Conservation (phyloP, 2,113 vertebrate species). For the Cardinalis cardinalis region DNA sequence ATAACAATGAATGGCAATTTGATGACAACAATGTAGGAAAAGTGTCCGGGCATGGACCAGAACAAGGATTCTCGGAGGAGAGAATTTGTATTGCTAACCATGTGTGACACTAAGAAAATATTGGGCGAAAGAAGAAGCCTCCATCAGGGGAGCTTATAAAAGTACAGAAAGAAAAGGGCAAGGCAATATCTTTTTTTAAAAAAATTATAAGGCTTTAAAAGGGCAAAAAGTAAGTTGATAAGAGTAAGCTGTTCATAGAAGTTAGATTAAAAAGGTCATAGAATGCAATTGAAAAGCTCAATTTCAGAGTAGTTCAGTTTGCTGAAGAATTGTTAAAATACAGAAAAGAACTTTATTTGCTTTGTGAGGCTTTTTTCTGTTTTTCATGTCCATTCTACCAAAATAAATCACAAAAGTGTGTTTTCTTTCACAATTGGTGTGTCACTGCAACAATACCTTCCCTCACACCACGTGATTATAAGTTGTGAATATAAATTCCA, state of each 20-base stretch:
- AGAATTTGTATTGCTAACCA: neutral
- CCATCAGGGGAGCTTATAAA: neutral
- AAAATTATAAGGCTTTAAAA: neutral
- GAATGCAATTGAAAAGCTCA: neutral
- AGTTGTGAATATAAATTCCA: neutral
- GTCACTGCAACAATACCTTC: neutral
- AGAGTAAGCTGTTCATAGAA: neutral
- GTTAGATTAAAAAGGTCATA: neutral
- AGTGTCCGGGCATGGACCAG: neutral
- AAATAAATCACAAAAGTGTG: neutral
- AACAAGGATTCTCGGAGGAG: neutral
- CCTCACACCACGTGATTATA: accelerated
- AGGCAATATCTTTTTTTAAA: neutral
- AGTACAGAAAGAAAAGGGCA: slow-evolving; percentile 10
- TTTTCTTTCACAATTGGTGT: neutral
- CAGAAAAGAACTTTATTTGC: neutral
- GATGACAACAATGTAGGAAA: neutral
- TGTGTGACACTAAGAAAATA: neutral
- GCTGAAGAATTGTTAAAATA: neutral
- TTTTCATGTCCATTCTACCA: neutral
- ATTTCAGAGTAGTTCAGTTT: slow-evolving; percentile 3
- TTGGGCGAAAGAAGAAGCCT: neutral
- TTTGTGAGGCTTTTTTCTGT: neutral
- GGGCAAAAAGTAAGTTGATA: neutral
- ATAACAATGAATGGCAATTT: neutral